phyloP scores from a whole-genome alignment of 2,888 invertebrate genomes.

The Cataglyphis rosenhaueri region DNA sequence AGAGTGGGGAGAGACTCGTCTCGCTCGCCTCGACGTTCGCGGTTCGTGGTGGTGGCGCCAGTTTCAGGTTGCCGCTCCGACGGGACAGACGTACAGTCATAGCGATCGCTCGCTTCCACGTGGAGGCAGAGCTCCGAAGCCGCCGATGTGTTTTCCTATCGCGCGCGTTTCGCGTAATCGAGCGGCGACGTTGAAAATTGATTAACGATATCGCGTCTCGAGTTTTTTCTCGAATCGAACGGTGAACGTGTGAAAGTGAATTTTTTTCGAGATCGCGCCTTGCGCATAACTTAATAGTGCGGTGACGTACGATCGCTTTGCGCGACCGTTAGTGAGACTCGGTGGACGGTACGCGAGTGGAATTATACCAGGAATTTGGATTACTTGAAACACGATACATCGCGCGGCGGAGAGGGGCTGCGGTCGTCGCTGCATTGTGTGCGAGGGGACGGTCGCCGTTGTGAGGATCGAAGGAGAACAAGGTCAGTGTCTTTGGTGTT shows the following conservation, averaged over 20 bases:
- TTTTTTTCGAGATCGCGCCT: neutral
- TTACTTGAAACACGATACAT: slow-evolving; percentile 63
- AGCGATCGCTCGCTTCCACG: slow-evolving; percentile 74
- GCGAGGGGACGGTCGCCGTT: neutral
- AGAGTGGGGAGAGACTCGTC: slow-evolving; percentile 71
- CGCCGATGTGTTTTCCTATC: slow-evolving; percentile 38
- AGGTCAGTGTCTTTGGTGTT: slow-evolving; percentile 30
- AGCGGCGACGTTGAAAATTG: slow-evolving; percentile 34
- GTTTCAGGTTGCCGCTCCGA: slow-evolving; percentile 82
- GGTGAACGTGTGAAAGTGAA: slow-evolving; percentile 47
- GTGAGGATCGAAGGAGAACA: slow-evolving; percentile 21
- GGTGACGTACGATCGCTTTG: slow-evolving; percentile 54
- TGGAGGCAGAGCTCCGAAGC: slow-evolving; percentile 66
- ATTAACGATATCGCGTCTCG: slow-evolving; percentile 18
- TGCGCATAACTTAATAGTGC: slow-evolving; percentile 52
- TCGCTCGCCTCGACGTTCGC: slow-evolving; percentile 73
- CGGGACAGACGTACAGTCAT: slow-evolving; percentile 73
- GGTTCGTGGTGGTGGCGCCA: slow-evolving; percentile 72
- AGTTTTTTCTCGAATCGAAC: neutral
- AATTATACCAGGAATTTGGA: slow-evolving; percentile 63
- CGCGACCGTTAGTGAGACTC: slow-evolving; percentile 57
- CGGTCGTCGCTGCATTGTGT: neutral
- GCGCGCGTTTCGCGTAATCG: slow-evolving; percentile 45
- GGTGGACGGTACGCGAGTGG: slow-evolving; percentile 33
- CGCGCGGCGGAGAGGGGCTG: neutral